Conservation (phyloP, 2,888 invertebrate species). For the Saturnia japonica region DNA sequence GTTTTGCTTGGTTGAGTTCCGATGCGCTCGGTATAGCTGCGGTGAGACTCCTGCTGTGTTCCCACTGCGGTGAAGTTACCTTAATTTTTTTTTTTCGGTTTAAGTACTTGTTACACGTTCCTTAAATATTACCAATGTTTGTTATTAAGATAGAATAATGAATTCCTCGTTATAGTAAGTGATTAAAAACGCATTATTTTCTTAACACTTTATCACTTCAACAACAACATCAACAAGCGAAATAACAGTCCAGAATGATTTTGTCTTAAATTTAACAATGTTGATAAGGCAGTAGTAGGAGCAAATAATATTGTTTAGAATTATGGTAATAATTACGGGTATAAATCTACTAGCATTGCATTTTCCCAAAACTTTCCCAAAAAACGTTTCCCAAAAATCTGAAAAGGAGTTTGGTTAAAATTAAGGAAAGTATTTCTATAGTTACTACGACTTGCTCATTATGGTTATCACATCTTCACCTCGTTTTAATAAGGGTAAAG, state of each 20-base stretch:
- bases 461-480: background rate
- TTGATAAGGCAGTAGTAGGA: background rate
- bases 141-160: background rate
- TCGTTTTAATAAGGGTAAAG: slow-evolving; percentile 7
- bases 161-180: background rate
- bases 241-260: background rate
- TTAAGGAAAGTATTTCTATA: background rate
- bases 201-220: too few relatives aligned
- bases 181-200: background rate
- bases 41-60: slow-evolving; percentile 71
- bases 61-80: slow-evolving; percentile 58
- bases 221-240: background rate
- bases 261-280: background rate
- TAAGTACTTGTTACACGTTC: background rate
- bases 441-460: background rate
- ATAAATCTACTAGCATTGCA: background rate
- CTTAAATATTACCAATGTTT: background rate
- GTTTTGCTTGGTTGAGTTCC: slow-evolving; percentile 67
- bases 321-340: background rate
- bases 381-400: background rate
- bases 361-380: too few relatives aligned
- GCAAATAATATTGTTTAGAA: background rate
- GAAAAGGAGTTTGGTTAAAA: background rate
- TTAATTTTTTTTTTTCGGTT: background rate
- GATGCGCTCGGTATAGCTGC: slow-evolving; percentile 54